A percentile compares a stretch with the other conserved stretches of the same genome.
Conservation (phyloP, 2,888 invertebrate genomes). For the Leptopilina drosophilae region DNA sequence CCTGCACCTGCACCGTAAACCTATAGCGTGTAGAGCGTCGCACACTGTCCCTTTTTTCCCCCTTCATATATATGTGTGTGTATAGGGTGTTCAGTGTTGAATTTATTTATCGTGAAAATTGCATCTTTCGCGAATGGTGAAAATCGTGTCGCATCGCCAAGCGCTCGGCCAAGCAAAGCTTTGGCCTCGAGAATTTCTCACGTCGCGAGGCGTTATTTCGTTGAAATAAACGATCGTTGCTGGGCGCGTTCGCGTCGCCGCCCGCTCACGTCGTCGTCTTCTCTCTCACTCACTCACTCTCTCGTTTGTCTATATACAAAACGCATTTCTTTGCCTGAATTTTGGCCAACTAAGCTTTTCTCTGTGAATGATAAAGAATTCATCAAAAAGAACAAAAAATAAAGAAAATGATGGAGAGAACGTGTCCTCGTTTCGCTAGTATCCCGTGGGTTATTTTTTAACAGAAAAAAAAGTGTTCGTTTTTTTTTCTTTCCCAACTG, state of each 20-base stretch:
- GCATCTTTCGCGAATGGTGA: constrained; percentile 9
- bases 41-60: constrained; percentile 9
- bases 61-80: constrained; percentile 9
- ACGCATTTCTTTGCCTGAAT: constrained; percentile 25
- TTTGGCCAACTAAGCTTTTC: too few species aligned
- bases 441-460: background rate
- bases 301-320: background rate
- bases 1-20: constrained; percentile 59
- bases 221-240: constrained; percentile 38
- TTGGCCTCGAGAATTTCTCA: background rate
- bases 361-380: background rate
- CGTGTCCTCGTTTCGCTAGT: background rate
- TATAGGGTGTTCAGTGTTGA: constrained; percentile 51
- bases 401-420: background rate
- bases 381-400: background rate
- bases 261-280: constrained; percentile 20
- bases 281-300: background rate
- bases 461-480: too few species aligned
- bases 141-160: constrained; percentile 32
- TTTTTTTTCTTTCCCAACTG: too few species aligned
- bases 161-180: constrained; percentile 1
- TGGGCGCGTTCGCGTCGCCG: constrained; percentile 41
- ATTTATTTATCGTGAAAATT: constrained; percentile 48
- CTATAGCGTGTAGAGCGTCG: constrained; percentile 56
- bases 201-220: constrained; percentile 21